Percentiles rank a stretch among this genome's conserved stretches.
Evolutionary conservation across 2,797 vertebrate species (phyloP).

Genomic region (Pipistrellus pygmaeus): DNA sequence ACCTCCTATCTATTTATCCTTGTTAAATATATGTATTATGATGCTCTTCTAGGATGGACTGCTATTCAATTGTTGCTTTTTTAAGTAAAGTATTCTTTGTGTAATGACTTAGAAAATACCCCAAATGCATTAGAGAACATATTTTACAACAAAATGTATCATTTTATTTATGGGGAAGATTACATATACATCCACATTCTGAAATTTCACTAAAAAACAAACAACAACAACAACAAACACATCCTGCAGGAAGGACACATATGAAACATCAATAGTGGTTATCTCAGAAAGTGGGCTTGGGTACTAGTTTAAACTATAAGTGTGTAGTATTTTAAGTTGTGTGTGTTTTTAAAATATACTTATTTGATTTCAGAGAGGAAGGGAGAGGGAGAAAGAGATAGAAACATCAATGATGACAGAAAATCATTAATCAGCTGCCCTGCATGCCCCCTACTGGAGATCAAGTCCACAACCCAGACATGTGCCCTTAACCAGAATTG

Average conservation of each 20-base stretch:
- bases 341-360: no score
- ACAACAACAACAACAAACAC: no score
- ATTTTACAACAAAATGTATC: not conserved
- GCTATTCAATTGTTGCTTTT: not conserved
- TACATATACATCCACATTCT: not conserved
- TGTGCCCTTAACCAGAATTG: no score
- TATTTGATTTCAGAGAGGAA: no score
- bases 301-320: not conserved
- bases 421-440: no score
- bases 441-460: no score
- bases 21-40: not conserved
- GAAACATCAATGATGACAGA: no score
- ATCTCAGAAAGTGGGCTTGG: not conserved
- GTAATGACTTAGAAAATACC: slow-evolving; percentile 34
- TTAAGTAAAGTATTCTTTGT: not conserved
- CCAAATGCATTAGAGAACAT: not conserved
- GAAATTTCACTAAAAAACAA: not conserved
- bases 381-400: no score
- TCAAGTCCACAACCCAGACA: no score
- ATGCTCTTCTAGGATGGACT: not conserved
- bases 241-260: not conserved
- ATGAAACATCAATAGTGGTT: not conserved
- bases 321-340: not conserved
- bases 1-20: not conserved
- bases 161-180: slow-evolving; percentile 2